Evolutionary conservation across 1,140 invertebrate species (phyloP).

Genomic region (Oppia nitens): DNA sequence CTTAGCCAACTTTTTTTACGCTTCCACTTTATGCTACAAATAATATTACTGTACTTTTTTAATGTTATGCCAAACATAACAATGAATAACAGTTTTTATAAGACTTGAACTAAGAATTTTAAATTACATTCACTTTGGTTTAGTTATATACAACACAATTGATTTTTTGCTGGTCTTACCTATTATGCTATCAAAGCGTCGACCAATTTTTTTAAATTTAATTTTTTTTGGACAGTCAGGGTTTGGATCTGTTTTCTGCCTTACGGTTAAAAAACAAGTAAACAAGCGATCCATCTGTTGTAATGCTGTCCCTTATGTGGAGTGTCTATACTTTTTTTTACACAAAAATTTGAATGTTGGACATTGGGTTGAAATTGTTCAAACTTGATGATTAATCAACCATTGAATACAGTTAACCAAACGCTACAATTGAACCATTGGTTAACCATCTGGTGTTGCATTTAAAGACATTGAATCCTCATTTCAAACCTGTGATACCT

Average conservation of each 20-base stretch:
- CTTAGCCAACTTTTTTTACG: background rate
- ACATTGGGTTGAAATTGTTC: background rate
- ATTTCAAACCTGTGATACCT: background rate
- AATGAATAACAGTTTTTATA: background rate
- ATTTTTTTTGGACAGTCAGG: background rate
- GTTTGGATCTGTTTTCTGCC: background rate
- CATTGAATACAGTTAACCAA: background rate
- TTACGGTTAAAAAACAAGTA: background rate
- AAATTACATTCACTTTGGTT: no score
- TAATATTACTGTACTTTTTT: background rate
- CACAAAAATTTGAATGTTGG: background rate
- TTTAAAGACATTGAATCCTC: background rate
- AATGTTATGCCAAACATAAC: background rate
- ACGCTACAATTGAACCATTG: background rate
- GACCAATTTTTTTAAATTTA: no score
- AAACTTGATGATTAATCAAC: background rate
- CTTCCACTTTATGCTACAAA: background rate
- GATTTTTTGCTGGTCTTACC: background rate
- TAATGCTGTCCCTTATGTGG: background rate
- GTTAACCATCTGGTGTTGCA: background rate
- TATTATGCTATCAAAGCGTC: background rate
- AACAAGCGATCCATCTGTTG: background rate
- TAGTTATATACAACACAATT: no score
- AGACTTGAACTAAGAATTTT: background rate
- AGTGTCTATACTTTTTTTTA: no score